Evolutionary conservation across 2,113 vertebrate species (phyloP), one percentile per base, ranked within the genome.

Genomic region (Mystacornis crossleyi): DNA sequence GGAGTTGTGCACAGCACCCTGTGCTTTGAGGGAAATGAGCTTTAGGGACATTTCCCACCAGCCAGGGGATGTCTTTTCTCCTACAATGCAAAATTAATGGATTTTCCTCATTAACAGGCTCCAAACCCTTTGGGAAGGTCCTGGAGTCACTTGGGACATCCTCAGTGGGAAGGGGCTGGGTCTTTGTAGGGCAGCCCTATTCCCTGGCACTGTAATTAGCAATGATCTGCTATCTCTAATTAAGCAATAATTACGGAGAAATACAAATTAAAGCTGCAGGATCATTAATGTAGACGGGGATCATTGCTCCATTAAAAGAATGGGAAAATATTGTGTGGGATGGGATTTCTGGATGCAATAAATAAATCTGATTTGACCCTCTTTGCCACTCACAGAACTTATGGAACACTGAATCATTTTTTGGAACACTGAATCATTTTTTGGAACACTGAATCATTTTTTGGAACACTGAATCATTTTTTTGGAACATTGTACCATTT

Each of bases 1-100:
- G 25, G 50, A 19, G 3, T 6, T 0, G 2, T 4, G 65, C 23
- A 0, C 36, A 28, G 14, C 83, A 6, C 19, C 31, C 34, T 15
- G 40, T 21, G 53, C 51, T 8, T 2, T 0, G 50, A 6, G 55
- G n/a, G 34, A 18, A 51, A 12, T 4, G 29, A 3, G 16, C 13
- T 1, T 23, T 14, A 2, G 14, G 61, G 71, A 0, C 6, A 6
- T 21, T 58, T 66, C 42, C 71, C 12, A 0, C 2, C 6, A 0
- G 9, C 8, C n/a, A 3, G 0, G 33, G 34, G 42, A 1, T 8
- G 42, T 6, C 40, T 6, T 11, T 80, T 51, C 51, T 90, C 23
- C 78, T 33, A 20, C 24, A 16, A 51, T n/a, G 14, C 1, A 1
- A 25, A 64, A 34, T 43, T 3, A 0, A 0, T 10, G 31, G 24